Base-by-base conservation (phyloP, 2,113 vertebrate species). In the Numenius arquata region DNA sequence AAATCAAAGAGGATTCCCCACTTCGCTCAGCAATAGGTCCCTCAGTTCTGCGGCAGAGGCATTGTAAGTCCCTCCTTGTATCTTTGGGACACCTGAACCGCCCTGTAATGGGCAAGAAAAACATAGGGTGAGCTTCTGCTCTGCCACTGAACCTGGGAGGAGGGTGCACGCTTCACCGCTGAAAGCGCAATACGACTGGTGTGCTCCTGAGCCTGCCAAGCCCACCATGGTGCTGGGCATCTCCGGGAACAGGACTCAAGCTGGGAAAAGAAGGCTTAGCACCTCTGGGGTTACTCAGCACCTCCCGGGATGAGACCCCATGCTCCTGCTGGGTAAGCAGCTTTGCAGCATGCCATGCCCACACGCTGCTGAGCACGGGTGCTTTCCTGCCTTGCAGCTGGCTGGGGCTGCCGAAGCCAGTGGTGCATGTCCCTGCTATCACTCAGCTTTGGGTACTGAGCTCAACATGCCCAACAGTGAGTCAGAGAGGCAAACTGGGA, bases 241-340 rank as follows among this genome's bases (percentile, higher is more conserved):
- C 70, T 85, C 48, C 43, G 22, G 27, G 86, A 40, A 15, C 21
- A 32, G 40, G 56, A 12, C 14, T 26, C 25, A 32, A 38, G 22
- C 22, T 63, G 50, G 43, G 65, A 86, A 72, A 67, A 72, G 86
- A 75, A 21, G 6, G 38, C 48, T 97, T 88, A 93, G 70, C 83
- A 59, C 52, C 67, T 52, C 40, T 47, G 62, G 43, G n/a, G 17
- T 82, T 91, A 50, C 61, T 82, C 58, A 47, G 62, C 81, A 43
- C 23, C 68, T 78, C 27, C 21, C 1, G 1, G 47, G 52, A 59
- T 4, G 26, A 81, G 34, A n/a, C 14, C 6, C 25, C 17, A 1
- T 25, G 67, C 45, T 95, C 22, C 67, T 91, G 50, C 90, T 88
- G 74, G 66, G 29, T 91, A 84, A 91, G 92, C 93, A 88, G 29